Evolutionary conservation across 2,113 vertebrate species (phyloP).

Genomic region (Xyrauchen texanus): DNA sequence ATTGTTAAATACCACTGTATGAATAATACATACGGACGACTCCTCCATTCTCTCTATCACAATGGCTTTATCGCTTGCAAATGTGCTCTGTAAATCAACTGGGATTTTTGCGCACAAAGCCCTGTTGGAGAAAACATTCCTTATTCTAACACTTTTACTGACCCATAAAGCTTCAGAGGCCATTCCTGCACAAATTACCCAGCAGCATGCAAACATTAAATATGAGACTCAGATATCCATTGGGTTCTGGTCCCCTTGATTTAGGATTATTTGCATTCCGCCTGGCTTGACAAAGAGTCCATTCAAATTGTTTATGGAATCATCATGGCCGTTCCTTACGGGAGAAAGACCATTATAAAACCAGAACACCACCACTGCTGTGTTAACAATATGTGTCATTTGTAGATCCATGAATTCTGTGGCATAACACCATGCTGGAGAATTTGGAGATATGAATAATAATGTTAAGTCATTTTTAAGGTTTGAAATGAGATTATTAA

Average conservation of each 20-base stretch:
- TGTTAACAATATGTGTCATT: conserved; percentile 62
- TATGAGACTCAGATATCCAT: conserved; percentile 59
- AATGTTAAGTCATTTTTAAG: not conserved
- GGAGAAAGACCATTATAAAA: conserved; percentile 67
- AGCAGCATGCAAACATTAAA: conserved; percentile 56
- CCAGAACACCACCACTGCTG: conserved; percentile 52
- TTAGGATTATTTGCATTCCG: conserved; percentile 72
- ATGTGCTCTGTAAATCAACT: conserved; percentile 57
- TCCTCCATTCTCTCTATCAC: conserved; percentile 49
- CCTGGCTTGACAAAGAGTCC: conserved; percentile 71
- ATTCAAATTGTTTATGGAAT: conserved; percentile 76
- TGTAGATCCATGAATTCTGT: conserved; percentile 67
- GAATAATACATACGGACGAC: conserved; percentile 55
- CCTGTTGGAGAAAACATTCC: conserved; percentile 58
- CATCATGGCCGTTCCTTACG: conserved; percentile 65
- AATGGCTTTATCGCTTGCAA: conserved; percentile 55
- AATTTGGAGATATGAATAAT: conserved; percentile 28
- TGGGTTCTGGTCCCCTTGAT: conserved; percentile 67
- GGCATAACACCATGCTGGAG: conserved; percentile 55
- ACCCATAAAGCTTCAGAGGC: conserved; percentile 69
- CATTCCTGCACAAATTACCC: conserved; percentile 71
- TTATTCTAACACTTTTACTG: conserved; percentile 70
- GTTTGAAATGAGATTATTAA: not conserved
- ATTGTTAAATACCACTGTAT: conserved; percentile 61
- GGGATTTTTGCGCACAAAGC: conserved; percentile 40